Conservation (phyloP, 1,140 invertebrate species). For the Nephila pilipes region DNA sequence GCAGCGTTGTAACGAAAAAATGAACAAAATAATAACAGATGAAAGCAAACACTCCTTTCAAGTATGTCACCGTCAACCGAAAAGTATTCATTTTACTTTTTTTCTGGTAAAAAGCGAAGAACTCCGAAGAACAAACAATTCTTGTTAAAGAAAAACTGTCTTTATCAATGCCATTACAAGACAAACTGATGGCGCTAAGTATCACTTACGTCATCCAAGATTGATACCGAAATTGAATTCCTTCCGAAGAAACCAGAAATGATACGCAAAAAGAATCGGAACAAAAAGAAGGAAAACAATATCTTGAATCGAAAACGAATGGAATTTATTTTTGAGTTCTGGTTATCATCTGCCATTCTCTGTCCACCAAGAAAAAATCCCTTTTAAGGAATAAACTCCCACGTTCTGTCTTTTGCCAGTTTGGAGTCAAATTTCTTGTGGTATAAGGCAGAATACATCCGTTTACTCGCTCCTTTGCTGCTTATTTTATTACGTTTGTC, state of each 20-base stretch:
- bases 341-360: conserved; percentile 51
- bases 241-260: conserved; percentile 24
- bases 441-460: conserved; percentile 3
- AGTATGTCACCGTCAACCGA: not conserved
- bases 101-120: not conserved
- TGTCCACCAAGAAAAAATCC: conserved; percentile 5
- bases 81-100: not conserved
- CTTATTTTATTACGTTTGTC: conserved; percentile 33
- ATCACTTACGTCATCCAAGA: conserved; percentile 63
- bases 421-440: conserved; percentile 58
- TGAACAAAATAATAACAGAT: not conserved
- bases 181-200: conserved; percentile 44
- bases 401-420: conserved; percentile 48
- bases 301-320: conserved; percentile 39
- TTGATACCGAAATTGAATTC: conserved; percentile 54
- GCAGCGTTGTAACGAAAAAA: not conserved
- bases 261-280: not conserved
- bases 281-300: conserved; percentile 6
- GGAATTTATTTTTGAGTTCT: conserved; percentile 46
- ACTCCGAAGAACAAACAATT: not conserved
- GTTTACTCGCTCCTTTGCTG: not conserved
- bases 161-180: conserved; percentile 49
- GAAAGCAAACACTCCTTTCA: conserved; percentile 27
- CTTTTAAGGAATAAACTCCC: conserved; percentile 47
- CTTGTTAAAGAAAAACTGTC: conserved; percentile 27